Percentiles rank a stretch among this genome's conserved stretches.
Evolutionary conservation across 2,888 invertebrate species (phyloP).

Genomic region (Lapara coniferarum): DNA sequence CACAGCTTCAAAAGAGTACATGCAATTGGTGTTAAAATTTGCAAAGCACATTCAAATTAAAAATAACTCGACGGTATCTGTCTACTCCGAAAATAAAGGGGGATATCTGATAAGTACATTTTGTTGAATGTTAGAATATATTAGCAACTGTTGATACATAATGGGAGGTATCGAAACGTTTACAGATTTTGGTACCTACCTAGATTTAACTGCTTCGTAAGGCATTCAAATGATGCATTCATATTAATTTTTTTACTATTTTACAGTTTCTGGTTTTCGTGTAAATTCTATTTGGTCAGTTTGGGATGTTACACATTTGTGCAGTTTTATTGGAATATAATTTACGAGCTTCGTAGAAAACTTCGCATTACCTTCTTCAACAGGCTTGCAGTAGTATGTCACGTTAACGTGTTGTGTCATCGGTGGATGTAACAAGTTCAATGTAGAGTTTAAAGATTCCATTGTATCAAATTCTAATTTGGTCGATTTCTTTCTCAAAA

Average conservation of each 20-base stretch:
- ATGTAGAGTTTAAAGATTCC: conserved; percentile 54
- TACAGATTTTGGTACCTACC: conserved; percentile 38
- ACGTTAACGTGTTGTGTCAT: conserved; percentile 48
- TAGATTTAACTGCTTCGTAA: conserved; percentile 13
- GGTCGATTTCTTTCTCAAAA: conserved; percentile 56
- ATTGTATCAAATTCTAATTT: conserved; percentile 52
- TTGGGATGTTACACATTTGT: conserved; percentile 3
- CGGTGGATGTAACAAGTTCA: conserved; percentile 58
- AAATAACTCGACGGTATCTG: no score
- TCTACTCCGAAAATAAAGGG: no score
- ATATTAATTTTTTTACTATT: conserved; percentile 49
- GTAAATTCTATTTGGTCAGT: conserved; percentile 24
- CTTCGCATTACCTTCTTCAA: conserved; percentile 61
- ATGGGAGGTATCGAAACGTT: not conserved
- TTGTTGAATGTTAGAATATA: no score
- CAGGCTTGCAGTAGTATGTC: conserved; percentile 57
- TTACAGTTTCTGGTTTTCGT: conserved; percentile 50
- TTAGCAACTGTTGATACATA: not conserved
- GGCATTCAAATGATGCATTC: conserved; percentile 26
- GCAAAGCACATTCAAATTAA: no score
- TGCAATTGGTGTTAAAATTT: no score
- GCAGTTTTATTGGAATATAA: conserved; percentile 27
- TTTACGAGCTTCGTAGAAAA: conserved; percentile 42
- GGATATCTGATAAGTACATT: no score
- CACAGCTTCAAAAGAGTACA: no score